phyloP scores from a whole-genome alignment of 2,888 invertebrate genomes.

The Syrphus vitripennis region DNA sequence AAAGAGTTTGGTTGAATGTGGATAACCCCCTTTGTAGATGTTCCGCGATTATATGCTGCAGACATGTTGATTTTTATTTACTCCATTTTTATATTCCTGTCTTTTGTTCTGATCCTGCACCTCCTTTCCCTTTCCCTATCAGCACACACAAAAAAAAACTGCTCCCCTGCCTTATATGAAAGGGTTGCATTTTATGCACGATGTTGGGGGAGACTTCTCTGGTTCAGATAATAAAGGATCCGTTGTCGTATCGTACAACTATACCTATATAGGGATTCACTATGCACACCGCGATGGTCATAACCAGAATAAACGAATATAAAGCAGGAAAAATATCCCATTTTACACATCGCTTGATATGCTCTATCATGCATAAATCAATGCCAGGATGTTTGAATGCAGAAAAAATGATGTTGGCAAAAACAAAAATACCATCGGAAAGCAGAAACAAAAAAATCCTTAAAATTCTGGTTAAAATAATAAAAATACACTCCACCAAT shows the following conservation, averaged over 20 bases:
- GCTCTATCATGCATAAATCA: conserved; percentile 79
- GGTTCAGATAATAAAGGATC: conserved; percentile 65
- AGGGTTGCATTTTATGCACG: conserved; percentile 19
- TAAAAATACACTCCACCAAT: conserved; percentile 39
- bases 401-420: conserved; percentile 53
- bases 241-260: neutral
- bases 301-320: conserved; percentile 68
- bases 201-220: neutral
- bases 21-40: conserved; percentile 64
- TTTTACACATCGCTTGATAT: conserved; percentile 79
- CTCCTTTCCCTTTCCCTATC: too few species aligned
- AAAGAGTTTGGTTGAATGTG: neutral
- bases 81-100: conserved; percentile 53
- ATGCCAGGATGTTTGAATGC: conserved; percentile 73
- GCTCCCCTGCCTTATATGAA: neutral
- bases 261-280: conserved; percentile 19
- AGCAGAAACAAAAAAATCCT: conserved; percentile 18
- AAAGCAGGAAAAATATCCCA: conserved; percentile 75
- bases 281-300: conserved; percentile 22
- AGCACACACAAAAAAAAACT: conserved; percentile 2
- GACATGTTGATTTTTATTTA: conserved; percentile 71
- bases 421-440: conserved; percentile 48
- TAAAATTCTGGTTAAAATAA: conserved; percentile 43
- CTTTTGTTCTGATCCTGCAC: conserved; percentile 45
- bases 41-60: conserved; percentile 62